Evolutionary conservation across 1,140 invertebrate species (phyloP), one percentile per base, ranked within the genome.

Genomic region (Drosophila insularis): DNA sequence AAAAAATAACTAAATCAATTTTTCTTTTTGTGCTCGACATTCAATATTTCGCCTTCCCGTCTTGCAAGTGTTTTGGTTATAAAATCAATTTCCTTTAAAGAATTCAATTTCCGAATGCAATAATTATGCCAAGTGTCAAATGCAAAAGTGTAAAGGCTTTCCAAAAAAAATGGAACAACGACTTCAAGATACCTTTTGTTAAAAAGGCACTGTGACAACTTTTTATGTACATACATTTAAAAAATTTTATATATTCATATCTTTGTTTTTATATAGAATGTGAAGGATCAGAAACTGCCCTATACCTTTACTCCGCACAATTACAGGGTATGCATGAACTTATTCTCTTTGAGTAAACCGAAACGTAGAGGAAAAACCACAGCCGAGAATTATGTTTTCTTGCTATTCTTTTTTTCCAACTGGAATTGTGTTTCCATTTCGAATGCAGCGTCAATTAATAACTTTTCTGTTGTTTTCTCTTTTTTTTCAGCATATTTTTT

Each of bases 71-170:
- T 46, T 65, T 75, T 55, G 77, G 80, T 84, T 84, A 80, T 80
- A 75, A 89, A 90, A 89, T 85, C 89, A 90, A 90, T 90, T 90
- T 90, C 89, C 89, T 66, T 63, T 71, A 43, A 39, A 79, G 69
- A 74, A 81, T 82, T 87, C 84, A 90, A 90, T 90, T 90, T 90
- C 89, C 89, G 82, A 89, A 90, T 85, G 89, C 80, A 90, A 90
- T 90, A 90, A 90, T 89, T 90, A 90, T 89, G 80, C 73, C 84
- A 80, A 89, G 80, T 89, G 84, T 89, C 84, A 89, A 58, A 74
- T 73, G 75, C 54, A 71, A 70, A 59, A 69, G 66, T 63, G 19
- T 5, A 13, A 4, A 37, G 27, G 21, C 11, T 10, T 2, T 0
- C 2, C 10, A 50, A 21, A 2, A 8, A 21, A 10, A 0, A 21